Evolutionary conservation across 2,888 invertebrate species (phyloP).

Genomic region (Ectropis crepuscularia): DNA sequence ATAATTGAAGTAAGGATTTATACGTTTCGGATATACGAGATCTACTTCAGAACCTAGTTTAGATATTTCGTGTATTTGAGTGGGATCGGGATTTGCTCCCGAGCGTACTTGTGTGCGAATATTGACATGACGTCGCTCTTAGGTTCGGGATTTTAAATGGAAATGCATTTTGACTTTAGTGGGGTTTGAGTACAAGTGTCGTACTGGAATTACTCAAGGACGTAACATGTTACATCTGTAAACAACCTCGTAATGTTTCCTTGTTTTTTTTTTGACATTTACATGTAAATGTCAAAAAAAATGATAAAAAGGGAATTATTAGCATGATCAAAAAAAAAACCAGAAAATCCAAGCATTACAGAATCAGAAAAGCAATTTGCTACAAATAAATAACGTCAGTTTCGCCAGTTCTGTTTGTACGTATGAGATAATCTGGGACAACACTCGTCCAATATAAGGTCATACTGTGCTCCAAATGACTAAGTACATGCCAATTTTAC

Average conservation of each 20-base stretch:
- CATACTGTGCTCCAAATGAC: too few species aligned
- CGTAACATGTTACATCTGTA: neutral
- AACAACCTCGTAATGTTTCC: neutral
- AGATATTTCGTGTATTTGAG: conserved; percentile 43
- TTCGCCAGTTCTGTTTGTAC: too few species aligned
- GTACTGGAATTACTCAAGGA: neutral
- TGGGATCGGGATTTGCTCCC: conserved; percentile 43
- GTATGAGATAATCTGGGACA: too few species aligned
- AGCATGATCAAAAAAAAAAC: too few species aligned
- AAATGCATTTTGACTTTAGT: conserved; percentile 16
- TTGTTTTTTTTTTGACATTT: neutral
- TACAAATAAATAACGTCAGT: too few species aligned
- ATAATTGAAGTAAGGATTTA: conserved; percentile 81
- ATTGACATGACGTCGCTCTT: conserved; percentile 26
- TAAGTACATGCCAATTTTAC: too few species aligned
- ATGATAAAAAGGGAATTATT: neutral
- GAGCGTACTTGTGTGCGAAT: conserved; percentile 39
- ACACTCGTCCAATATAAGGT: too few species aligned
- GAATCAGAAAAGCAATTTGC: too few species aligned
- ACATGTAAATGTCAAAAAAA: neutral
- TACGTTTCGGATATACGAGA: conserved; percentile 69
- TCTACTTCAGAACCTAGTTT: conserved; percentile 50
- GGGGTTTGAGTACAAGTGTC: conserved; percentile 3
- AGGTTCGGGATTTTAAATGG: conserved; percentile 16
- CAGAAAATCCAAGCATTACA: too few species aligned